Evolutionary conservation across 92 coral and sea anemone genomes (phyloP), one percentile per base, ranked within the genome.

Genomic region (Phenganax marumi): DNA sequence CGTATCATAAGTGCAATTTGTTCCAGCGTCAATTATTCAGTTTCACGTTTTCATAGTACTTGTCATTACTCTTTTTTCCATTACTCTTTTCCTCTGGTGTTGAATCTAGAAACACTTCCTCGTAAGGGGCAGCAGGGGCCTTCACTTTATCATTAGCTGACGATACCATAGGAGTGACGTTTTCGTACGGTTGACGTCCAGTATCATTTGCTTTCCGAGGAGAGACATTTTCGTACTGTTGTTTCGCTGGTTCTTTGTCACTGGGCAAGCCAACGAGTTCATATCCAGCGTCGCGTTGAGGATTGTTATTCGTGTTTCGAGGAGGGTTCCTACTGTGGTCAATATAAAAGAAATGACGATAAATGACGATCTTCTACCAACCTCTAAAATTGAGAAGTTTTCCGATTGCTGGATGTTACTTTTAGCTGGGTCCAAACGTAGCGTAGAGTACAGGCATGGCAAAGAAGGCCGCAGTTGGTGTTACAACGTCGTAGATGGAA

Each of bases 201-300:
- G 57, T 24, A 25, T 61, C 33, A 60, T 62, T 49, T 7, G 50
- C 46, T 60, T 78, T 46, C 17, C 18, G 58, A 7, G 50, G 83
- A 2, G 57, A 6, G 60, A 78, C 83, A 21, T 78, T 78, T 62
- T 78, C 83, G 33, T 78, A 78, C 14, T 26, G 56, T 33, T 33
- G 43, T 60, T 50, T 57, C 50, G 6, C 12, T 8, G 19, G 57
- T 43, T 5, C 22, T n/a, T 63, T 18, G 8, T 78, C 60, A 78
- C 58, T 46, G 51, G 83, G 83, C 49, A 78, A 72, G 51, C 48
- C 73, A 61, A 78, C 83, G 60, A 61, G n/a, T 63, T 78, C 83
- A 49, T 78, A 78, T 22, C 66, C 81, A 77, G 81, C 81, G n/a
- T 60, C 52, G 8, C 55, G 81, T 2, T 52, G 81, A 4, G 81